These are phyloP conservation scores for Campaea margaritaria DNA, from an alignment of 2,888 invertebrate genomes.

Conservation along the genomic window DNA sequence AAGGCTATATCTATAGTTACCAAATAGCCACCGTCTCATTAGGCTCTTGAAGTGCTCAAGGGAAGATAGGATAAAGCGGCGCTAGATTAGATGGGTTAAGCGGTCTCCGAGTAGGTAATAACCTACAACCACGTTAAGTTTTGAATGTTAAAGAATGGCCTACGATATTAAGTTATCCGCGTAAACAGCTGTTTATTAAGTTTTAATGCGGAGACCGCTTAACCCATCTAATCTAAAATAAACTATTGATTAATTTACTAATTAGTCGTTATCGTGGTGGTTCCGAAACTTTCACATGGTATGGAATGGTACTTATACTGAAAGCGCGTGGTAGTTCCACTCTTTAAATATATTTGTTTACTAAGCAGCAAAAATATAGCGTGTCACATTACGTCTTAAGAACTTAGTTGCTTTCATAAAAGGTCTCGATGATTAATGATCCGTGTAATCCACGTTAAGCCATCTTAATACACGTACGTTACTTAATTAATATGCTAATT, in stretches of 20 bases:
- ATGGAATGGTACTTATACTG: no score
- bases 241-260: no score
- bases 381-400: background rate
- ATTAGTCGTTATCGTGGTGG: no score
- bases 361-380: background rate
- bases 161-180: no score
- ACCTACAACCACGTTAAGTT: no score
- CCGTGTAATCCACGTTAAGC: conserved; percentile 22
- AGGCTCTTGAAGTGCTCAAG: conserved; percentile 23
- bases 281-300: no score
- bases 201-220: no score
- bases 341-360: background rate
- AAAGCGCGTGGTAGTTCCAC: no score
- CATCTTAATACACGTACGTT: conserved; percentile 13
- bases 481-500: conserved; percentile 25
- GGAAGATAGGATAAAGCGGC: conserved; percentile 25
- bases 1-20: conserved; percentile 26
- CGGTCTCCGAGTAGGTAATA: conserved; percentile 15
- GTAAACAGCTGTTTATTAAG: no score
- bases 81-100: conserved; percentile 27
- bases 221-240: no score
- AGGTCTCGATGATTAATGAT: conserved; percentile 14
- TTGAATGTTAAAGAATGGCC: no score
- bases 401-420: conserved; percentile 5
- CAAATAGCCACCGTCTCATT: conserved; percentile 27